Evolutionary conservation across 2,888 invertebrate species (phyloP).

Genomic region (Oxytorus armatus): DNA sequence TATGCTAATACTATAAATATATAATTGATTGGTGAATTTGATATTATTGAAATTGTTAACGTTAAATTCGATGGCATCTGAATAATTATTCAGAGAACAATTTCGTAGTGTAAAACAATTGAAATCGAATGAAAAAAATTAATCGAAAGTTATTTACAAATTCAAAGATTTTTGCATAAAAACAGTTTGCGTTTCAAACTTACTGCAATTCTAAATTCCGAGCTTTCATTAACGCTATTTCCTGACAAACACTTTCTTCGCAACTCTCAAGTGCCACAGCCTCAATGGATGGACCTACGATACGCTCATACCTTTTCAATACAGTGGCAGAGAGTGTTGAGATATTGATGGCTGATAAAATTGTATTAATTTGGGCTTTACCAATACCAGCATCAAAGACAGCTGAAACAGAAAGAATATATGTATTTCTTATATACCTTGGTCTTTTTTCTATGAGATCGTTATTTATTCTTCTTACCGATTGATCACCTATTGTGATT

Average conservation of each 20-base stretch:
- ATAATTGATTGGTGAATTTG: not conserved
- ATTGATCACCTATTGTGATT: too few relatives aligned
- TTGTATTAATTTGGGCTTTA: conserved; percentile 22
- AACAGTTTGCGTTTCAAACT: not conserved
- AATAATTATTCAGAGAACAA: too few relatives aligned
- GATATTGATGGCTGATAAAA: conserved; percentile 29
- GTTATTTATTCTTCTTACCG: conserved; percentile 22
- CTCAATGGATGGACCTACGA: conserved; percentile 26
- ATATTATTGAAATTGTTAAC: too few relatives aligned
- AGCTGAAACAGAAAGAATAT: conserved; percentile 20
- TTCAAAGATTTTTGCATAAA: too few relatives aligned
- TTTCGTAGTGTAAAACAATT: too few relatives aligned
- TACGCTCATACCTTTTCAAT: conserved; percentile 34
- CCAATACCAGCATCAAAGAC: conserved; percentile 30
- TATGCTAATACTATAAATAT: too few relatives aligned
- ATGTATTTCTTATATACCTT: not conserved
- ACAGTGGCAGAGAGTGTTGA: conserved; percentile 6
- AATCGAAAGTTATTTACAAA: too few relatives aligned
- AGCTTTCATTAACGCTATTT: conserved; percentile 1
- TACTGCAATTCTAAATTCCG: conserved; percentile 1
- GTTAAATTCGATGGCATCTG: too few relatives aligned
- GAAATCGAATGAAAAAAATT: too few relatives aligned
- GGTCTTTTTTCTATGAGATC: not conserved
- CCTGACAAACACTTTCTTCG: conserved; percentile 5
- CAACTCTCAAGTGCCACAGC: not conserved